Percentiles rank a stretch among this genome's conserved stretches.
These are phyloP conservation scores for Eupithecia vulgata DNA, from an alignment of 2,888 invertebrate genomes.

Conservation along the genomic window DNA sequence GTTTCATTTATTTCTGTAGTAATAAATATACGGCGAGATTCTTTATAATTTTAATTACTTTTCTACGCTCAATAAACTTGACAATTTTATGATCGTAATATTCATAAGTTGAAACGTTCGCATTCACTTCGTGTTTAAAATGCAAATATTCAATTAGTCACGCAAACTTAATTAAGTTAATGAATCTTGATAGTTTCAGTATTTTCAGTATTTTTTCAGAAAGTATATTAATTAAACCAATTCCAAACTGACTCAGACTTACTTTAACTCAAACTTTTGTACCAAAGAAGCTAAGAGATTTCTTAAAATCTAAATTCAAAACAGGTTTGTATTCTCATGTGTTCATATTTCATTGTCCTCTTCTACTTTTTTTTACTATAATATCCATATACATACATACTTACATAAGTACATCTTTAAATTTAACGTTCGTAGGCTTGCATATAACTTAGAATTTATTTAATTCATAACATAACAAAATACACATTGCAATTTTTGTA, in stretches of 20 bases:
- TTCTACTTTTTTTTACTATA: not conserved
- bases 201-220: not conserved
- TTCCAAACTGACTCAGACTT: not conserved
- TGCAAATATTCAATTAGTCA: slow-evolving; percentile 32
- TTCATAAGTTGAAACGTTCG: slow-evolving; percentile 11
- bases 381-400: too few relatives aligned
- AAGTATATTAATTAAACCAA: not conserved
- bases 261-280: too few relatives aligned
- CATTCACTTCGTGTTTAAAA: slow-evolving; percentile 16
- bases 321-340: not conserved
- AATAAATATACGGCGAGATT: not conserved
- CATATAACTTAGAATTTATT: too few relatives aligned
- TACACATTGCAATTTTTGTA: too few relatives aligned
- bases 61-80: slow-evolving; percentile 13
- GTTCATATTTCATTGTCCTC: not conserved
- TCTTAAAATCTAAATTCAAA: not conserved
- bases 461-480: too few relatives aligned
- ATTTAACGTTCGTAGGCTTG: too few relatives aligned
- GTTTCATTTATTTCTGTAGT: not conserved
- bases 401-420: too few relatives aligned
- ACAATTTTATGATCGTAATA: slow-evolving; percentile 2
- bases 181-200: not conserved
- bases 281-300: not conserved
- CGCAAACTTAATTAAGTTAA: slow-evolving; percentile 16
- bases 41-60: not conserved